Evolutionary conservation across 1,140 invertebrate species (phyloP).

Genomic region (Subanguina moxae): DNA sequence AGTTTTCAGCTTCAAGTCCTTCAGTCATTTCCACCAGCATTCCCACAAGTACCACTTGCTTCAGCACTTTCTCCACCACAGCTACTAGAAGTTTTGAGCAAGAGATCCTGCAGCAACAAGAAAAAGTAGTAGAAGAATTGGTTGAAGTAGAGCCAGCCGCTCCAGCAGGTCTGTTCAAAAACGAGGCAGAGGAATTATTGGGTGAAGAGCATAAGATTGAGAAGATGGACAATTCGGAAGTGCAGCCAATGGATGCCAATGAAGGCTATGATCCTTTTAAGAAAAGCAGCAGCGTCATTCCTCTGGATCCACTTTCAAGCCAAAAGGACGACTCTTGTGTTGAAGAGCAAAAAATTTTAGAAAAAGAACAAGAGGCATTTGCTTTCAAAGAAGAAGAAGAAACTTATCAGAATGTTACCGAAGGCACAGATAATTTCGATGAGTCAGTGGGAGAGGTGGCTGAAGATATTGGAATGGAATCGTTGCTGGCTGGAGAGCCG

Average conservation of each 20-base stretch:
- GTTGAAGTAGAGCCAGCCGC: not conserved
- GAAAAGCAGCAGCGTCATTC: too few relatives aligned
- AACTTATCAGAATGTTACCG: too few relatives aligned
- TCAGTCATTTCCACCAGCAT: not conserved
- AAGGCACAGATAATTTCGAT: too few relatives aligned
- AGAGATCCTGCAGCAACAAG: not conserved
- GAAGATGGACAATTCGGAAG: not conserved
- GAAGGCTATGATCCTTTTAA: too few relatives aligned
- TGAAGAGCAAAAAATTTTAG: too few relatives aligned
- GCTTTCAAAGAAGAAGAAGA: too few relatives aligned
- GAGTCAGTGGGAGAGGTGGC: too few relatives aligned
- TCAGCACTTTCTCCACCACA: not conserved
- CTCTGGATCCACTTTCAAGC: too few relatives aligned
- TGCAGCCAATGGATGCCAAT: not conserved
- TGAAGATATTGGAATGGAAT: too few relatives aligned
- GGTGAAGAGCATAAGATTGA: not conserved
- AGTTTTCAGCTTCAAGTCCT: not conserved
- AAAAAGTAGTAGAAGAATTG: conserved; percentile 12
- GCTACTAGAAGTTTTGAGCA: not conserved
- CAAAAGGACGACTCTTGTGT: too few relatives aligned
- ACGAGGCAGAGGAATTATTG: not conserved
- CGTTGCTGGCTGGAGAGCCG: too few relatives aligned
- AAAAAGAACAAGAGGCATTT: too few relatives aligned
- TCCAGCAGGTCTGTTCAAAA: not conserved
- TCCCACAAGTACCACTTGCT: not conserved